A percentile compares a stretch with the other conserved stretches of the same genome.
Conservation (phyloP, 1,140 invertebrate genomes). For the Diorhabda elongata region DNA sequence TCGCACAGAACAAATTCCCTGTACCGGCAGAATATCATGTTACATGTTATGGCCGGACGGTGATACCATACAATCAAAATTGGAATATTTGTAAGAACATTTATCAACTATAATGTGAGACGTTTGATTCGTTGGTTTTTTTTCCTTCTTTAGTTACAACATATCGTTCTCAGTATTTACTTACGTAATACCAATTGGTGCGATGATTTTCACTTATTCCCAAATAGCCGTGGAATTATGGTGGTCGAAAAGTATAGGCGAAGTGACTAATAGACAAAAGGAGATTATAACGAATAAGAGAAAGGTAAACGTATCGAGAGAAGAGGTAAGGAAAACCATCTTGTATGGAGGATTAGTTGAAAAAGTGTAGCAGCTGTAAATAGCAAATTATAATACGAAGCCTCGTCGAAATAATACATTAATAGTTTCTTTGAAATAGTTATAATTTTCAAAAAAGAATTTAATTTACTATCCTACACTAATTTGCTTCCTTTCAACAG, state of each 20-base stretch:
- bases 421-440: too few species aligned
- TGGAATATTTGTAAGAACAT: conserved; percentile 74
- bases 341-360: too few species aligned
- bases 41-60: conserved; percentile 81
- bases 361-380: too few species aligned
- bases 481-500: too few species aligned
- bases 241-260: conserved; percentile 93
- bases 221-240: conserved; percentile 88
- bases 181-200: conserved; percentile 88
- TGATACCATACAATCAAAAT: conserved; percentile 60
- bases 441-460: too few species aligned
- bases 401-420: too few species aligned
- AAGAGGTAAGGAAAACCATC: too few species aligned
- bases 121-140: background rate
- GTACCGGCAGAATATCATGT: conserved; percentile 63
- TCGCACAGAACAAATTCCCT: conserved; percentile 56
- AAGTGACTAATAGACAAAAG: conserved; percentile 82
- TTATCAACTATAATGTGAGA: background rate
- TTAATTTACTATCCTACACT: too few species aligned
- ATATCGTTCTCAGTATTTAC: conserved; percentile 84
- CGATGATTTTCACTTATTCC: conserved; percentile 89
- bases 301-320: conserved; percentile 60
- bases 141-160: conserved; percentile 70
- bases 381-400: too few species aligned
- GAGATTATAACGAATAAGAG: conserved; percentile 91